Evolutionary conservation across 2,113 vertebrate genomes (phyloP).

Genomic region (Semnornis frantzii): DNA sequence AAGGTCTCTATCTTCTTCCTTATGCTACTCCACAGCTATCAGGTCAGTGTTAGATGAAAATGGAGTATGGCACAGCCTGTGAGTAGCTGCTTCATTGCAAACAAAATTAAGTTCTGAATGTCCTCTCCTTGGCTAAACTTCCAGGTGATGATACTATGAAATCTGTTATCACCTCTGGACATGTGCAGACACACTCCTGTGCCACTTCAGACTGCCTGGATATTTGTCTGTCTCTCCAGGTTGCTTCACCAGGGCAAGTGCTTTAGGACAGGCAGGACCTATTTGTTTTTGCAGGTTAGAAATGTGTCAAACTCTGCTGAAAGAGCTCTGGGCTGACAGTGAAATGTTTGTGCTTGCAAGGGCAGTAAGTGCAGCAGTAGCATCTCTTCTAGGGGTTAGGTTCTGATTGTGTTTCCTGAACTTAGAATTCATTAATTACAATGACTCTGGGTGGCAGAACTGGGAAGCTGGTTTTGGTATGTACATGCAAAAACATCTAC

Average conservation of each 20-base stretch:
- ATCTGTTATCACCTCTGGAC: background rate
- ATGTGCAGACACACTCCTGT: background rate
- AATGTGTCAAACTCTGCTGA: background rate
- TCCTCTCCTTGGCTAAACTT: background rate
- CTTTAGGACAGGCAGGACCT: background rate
- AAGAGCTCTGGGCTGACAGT: background rate
- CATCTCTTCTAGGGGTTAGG: background rate
- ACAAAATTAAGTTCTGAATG: background rate
- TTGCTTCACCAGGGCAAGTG: background rate
- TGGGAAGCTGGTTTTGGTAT: no score
- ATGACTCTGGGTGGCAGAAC: no score
- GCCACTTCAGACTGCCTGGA: background rate
- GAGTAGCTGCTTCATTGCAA: background rate
- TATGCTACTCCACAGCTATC: background rate
- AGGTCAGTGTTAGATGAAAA: background rate
- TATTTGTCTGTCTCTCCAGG: background rate
- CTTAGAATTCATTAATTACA: background rate
- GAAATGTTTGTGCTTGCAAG: background rate
- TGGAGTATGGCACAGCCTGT: background rate
- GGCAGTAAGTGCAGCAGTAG: background rate
- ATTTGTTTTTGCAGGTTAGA: background rate
- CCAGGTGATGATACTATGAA: background rate
- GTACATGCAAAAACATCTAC: no score
- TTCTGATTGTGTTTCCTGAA: background rate
- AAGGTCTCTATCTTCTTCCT: background rate